Percentiles rank a stretch among this genome's conserved stretches.
phyloP scores from a whole-genome alignment of 2,113 vertebrate genomes.

The Aldabrachelys gigantea region DNA sequence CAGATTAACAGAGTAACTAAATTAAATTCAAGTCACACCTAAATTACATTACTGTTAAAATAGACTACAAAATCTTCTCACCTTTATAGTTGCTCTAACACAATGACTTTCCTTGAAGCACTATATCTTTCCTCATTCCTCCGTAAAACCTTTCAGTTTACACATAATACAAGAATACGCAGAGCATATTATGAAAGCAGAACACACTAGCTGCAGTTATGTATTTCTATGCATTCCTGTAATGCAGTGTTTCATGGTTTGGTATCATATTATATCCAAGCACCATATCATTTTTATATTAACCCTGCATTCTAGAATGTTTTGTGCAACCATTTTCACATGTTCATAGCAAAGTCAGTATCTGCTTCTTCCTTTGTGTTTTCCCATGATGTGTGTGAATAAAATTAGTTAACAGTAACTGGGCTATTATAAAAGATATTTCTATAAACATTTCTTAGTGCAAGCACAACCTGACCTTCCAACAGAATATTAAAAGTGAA shows the following conservation, averaged over 20 bases:
- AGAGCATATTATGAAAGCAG: not conserved
- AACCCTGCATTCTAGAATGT: not conserved
- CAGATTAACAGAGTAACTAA: not conserved
- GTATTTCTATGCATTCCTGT: not conserved
- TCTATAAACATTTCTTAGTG: not conserved
- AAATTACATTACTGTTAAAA: not conserved
- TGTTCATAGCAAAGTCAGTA: not conserved
- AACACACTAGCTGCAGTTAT: not conserved
- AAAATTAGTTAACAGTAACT: not conserved
- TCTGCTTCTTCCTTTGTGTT: not conserved
- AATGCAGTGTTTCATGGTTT: not conserved
- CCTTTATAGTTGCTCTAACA: not conserved
- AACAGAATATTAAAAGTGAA: not conserved
- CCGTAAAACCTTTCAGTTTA: not conserved
- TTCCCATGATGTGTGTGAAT: not conserved
- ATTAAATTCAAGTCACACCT: not conserved
- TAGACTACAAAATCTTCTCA: not conserved
- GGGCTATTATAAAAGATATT: not conserved
- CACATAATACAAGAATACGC: not conserved
- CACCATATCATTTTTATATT: not conserved
- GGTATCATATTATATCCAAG: not conserved
- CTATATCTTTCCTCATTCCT: not conserved
- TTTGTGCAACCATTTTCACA: not conserved
- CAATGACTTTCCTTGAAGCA: not conserved
- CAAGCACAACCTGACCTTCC: not conserved